A percentile compares a stretch with the other conserved stretches of the same genome.
phyloP scores from a whole-genome alignment of 92 coral and sea anemone species.

The Montipora capitata region DNA sequence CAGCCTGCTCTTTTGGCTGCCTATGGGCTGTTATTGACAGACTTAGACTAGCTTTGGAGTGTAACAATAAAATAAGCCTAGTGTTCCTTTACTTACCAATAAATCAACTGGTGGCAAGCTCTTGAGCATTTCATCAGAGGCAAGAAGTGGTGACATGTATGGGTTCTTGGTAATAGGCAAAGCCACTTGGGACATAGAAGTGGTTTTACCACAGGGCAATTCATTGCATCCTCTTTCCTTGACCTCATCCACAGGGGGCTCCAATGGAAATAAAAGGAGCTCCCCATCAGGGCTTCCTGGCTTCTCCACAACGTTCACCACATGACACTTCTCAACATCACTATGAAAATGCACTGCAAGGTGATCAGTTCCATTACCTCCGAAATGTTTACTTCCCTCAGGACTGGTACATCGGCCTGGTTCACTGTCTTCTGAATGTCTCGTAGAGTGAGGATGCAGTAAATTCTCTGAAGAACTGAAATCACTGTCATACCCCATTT shows the following conservation, averaged over 20 bases:
- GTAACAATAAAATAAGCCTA: too few relatives aligned
- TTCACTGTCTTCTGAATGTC: conserved; percentile 31
- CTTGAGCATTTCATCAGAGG: conserved; percentile 89
- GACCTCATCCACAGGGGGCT: conserved; percentile 39
- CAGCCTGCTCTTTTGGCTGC: too few relatives aligned
- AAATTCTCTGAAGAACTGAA: background rate
- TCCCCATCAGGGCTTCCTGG: conserved; percentile 69
- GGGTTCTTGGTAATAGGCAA: conserved; percentile 94
- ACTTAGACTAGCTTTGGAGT: background rate
- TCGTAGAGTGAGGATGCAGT: conserved; percentile 17
- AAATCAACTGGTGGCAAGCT: conserved; percentile 94
- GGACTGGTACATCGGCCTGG: conserved; percentile 16
- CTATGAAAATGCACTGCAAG: conserved; percentile 70
- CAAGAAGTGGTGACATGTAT: conserved; percentile 92
- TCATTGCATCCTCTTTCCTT: conserved; percentile 32
- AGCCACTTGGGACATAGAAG: conserved; percentile 83
- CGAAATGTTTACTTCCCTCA: conserved; percentile 28
- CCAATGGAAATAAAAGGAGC: conserved; percentile 62
- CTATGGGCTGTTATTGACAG: too few relatives aligned
- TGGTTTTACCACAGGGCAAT: conserved; percentile 10
- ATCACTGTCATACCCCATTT: conserved; percentile 21
- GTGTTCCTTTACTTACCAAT: conserved; percentile 80
- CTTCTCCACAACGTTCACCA: conserved; percentile 77
- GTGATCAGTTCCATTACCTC: conserved; percentile 34
- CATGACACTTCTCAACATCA: conserved; percentile 64